Evolutionary conservation across 64 coral and sea anemone genomes (phyloP).

Genomic region (Porites lutea): DNA sequence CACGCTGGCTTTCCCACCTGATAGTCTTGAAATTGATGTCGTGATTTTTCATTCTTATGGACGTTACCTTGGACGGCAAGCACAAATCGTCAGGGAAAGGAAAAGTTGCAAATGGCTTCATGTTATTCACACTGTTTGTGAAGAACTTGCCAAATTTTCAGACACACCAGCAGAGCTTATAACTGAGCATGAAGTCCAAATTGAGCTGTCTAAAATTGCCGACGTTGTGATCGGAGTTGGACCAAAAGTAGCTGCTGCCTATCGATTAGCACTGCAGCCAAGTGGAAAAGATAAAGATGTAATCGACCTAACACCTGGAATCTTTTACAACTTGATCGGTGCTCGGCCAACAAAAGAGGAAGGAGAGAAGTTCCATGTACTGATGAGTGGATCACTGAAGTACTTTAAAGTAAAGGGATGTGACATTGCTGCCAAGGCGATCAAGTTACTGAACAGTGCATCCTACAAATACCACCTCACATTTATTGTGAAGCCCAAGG

Average conservation of each 20-base stretch:
- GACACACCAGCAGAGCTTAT: not conserved
- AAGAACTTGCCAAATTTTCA: constrained; percentile 2
- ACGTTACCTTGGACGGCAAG: not conserved
- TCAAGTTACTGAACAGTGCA: not conserved
- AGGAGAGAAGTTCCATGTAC: not conserved
- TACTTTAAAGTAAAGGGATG: constrained; percentile 44
- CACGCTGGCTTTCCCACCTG: constrained; percentile 35
- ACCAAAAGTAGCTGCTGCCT: constrained; percentile 23
- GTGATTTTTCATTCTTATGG: constrained; percentile 37
- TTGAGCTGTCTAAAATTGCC: not conserved
- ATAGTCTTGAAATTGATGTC: constrained; percentile 24
- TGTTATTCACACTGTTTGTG: constrained; percentile 42
- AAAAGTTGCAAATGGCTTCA: constrained; percentile 37
- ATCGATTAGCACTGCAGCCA: not conserved
- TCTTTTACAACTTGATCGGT: constrained; percentile 1
- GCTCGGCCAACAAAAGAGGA: not conserved
- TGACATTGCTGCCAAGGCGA: constrained; percentile 24
- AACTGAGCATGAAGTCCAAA: constrained; percentile 21
- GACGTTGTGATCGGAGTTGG: constrained; percentile 31
- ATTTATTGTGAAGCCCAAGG: constrained; percentile 1
- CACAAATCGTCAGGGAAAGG: constrained; percentile 12
- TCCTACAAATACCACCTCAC: constrained; percentile 1
- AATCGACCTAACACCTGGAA: constrained; percentile 23
- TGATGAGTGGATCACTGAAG: constrained; percentile 19
- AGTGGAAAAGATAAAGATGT: constrained; percentile 22